Evolutionary conservation across 92 coral and sea anemone genomes (phyloP), one percentile per base, ranked within the genome.

Genomic region (Phenganax subtilis): DNA sequence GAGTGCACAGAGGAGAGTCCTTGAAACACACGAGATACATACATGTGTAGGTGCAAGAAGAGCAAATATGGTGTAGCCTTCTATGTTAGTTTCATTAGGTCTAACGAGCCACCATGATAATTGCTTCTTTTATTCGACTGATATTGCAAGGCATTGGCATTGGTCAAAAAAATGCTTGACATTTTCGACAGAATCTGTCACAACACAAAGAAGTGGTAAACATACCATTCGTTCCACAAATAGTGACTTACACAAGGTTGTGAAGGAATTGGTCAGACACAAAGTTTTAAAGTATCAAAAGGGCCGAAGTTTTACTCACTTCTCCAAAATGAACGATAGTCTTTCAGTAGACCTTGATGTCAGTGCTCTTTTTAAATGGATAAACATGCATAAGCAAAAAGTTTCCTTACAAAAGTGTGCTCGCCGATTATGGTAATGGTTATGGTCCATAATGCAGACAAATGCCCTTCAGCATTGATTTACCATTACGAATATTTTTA

Each of bases 151-250:
- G 53, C 12, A 37, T 37, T 37, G 47, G 20, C 20, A 6, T 29
- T n/a, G n/a, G 54, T 71, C 2, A 71, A 71, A 11, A 71, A 71
- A 71, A 12, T 71, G 54, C 37, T 71, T 16, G 76, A 71, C 55
- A 71, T 8, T 14, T 71, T 71, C 51, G 76, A 71, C 51, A 20
- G 12, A 10, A 20, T 71, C 54, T 71, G 11, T 10, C 9, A 55
- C 51, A 15, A 71, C 52, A 16, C 20, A 37, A 71, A 71, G 76
- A 51, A 30, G 54, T 71, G 76, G 76, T 51, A 71, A 20, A 51
- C 76, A 71, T 51, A 16, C 55, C 51, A 29, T n/a, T n/a, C 76
- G 20, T 29, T 71, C 76, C 54, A 71, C 54, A 71, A 71, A 51
- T 29, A 37, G 55, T 16, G 76, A 31, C 20, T 20, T 71, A n/a